Evolutionary conservation across 1,140 invertebrate species (phyloP), one percentile per base, ranked within the genome.

Genomic region (Glossosoma conforme): DNA sequence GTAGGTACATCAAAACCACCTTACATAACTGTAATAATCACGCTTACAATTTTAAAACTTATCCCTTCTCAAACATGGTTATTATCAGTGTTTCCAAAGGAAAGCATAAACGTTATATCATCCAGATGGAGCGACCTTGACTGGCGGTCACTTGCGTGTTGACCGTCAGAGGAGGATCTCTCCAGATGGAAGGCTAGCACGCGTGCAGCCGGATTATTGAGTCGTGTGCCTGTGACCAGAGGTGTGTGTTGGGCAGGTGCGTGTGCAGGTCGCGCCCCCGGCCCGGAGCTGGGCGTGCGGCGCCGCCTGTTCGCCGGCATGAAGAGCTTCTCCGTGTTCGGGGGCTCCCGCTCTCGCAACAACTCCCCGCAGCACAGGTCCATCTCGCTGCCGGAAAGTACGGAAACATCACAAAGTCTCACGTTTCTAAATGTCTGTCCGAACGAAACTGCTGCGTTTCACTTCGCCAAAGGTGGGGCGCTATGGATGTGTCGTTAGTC

Each of bases 331-430:
- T 84, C 83, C 57, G 80, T 84, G 61, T 85, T 84, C 71, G 82
- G 82, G 54, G 81, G 82, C 54, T 78, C 77, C 55, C 75, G 80
- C 44, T 74, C 80, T 56, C 75, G 80, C 56, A 76, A 77, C 64
- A 76, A 77, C 63, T 80, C 85, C 64, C 82, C 83, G 59, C 81
- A 83, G 68, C 78, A 84, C 73, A 82, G 82, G 62, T 85, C 84
- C 72, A 85, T 85, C 73, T 85, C 83, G 62, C 79, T 86, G 65
- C 84, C 84, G 66, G 84, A 87, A 85, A 87, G 84, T 87, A 87
- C 79, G 79, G 52, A 54, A 47, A 47, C 48, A 22, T 46, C 54
- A 22, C 43, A 56, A 44, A 52, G 54, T 57, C 47, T 57, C 49
- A 57, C 44, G 5, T 49, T 45, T 45, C 32, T 57, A 33, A 57